phyloP scores from a whole-genome alignment of 2,113 vertebrate genomes.

The Odontophorus gujanensis region DNA sequence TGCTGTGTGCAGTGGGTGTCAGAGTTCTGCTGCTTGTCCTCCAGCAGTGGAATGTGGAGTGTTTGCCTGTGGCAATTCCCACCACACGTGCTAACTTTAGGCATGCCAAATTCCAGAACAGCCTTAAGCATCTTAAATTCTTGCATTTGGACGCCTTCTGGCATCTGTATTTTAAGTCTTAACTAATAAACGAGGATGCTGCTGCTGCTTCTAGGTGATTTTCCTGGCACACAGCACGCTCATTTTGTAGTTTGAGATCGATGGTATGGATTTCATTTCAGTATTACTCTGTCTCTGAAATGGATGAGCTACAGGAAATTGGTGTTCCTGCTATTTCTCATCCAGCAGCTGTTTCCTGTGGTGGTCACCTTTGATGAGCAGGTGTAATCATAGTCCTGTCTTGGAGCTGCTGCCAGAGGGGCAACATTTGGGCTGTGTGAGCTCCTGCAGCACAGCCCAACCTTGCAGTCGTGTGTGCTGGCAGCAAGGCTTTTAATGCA shows the following conservation, averaged over 20 bases:
- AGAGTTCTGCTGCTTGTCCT: not conserved
- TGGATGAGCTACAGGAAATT: not conserved
- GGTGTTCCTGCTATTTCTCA: rapidly evolving
- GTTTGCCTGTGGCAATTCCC: not conserved
- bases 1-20: not conserved
- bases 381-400: not conserved
- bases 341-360: not conserved
- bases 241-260: not conserved
- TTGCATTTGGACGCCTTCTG: not conserved
- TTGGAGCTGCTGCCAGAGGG: not conserved
- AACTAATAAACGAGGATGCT: not conserved
- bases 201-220: not conserved
- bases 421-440: too few species aligned
- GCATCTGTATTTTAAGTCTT: not conserved
- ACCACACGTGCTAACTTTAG: rapidly evolving
- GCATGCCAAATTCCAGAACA: not conserved
- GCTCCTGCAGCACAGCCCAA: not conserved
- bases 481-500: not conserved
- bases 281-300: not conserved
- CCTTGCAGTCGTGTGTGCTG: not conserved
- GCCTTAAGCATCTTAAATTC: not conserved
- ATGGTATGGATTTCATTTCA: not conserved
- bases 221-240: rapidly evolving
- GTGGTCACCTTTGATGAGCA: not conserved
- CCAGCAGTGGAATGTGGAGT: not conserved